Percentiles rank a stretch among this genome's conserved stretches.
phyloP scores from a whole-genome alignment of 1,140 invertebrate genomes.

The Chionoecetes opilio region DNA sequence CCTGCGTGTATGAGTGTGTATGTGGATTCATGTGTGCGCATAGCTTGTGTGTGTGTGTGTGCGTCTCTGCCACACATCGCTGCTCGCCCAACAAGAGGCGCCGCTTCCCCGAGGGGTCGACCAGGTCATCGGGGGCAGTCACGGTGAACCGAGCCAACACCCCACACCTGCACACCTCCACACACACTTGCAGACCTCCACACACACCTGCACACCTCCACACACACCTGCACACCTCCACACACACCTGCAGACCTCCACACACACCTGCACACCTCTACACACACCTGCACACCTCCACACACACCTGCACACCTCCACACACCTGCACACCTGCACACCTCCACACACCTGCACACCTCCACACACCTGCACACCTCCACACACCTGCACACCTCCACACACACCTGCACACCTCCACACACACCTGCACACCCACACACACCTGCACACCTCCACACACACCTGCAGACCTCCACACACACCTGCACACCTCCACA shows the following conservation, averaged over 20 bases:
- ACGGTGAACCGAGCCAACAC: constrained; percentile 64
- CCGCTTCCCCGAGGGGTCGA: constrained; percentile 37
- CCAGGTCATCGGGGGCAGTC: constrained; percentile 40
- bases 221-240: background rate
- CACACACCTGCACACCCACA: no score
- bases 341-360: background rate
- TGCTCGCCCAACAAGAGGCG: constrained; percentile 45
- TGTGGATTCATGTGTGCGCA: background rate
- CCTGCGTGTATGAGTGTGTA: background rate
- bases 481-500: background rate
- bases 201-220: background rate
- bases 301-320: background rate
- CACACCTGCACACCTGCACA: background rate
- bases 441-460: no score
- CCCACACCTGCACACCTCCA: background rate
- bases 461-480: no score
- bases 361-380: no score
- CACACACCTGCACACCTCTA: no score
- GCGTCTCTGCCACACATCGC: background rate
- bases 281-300: background rate
- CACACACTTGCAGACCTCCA: background rate
- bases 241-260: no score
- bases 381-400: no score
- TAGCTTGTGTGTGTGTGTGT: constrained; percentile 35
- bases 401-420: no score